Evolutionary conservation across 1,140 invertebrate genomes (phyloP), one percentile per base, ranked within the genome.

Genomic region (Neodiprion pinetum): DNA sequence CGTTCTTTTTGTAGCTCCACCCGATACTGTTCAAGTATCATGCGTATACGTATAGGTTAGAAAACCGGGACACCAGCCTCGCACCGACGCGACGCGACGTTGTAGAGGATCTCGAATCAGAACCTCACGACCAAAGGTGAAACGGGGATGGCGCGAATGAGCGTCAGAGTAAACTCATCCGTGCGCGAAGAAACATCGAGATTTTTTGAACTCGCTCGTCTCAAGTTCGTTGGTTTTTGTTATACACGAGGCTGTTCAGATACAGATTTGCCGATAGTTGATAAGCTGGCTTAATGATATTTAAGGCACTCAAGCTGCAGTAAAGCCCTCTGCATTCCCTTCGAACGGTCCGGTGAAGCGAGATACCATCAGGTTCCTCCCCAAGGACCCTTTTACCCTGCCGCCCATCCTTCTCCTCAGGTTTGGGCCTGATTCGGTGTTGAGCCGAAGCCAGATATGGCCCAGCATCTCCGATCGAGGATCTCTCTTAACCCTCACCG

Each of bases 271-370:
- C 77, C 72, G 77, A 78, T 78, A 78, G 69, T 75, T 76, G 77
- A 78, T 78, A 78, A 78, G 74, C 74, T 71, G 75, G 75, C 76
- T 73, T 78, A 78, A 78, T 78, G 77, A 78, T 78, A 78, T 78
- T 78, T 78, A 78, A 78, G 77, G 74, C 77, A 76, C 70, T 73
- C 66, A 70, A 70, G 75, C 66, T 69, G 77, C 77, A 78, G 76
- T 78, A 78, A 78, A 78, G 74, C 74, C 75, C 67, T 75, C 71
- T 76, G 75, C 75, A 78, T 78, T 78, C 77, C 75, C 75, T 74
- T 75, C 76, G 75, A 78, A 78, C 77, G 74, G 76, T 78, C 76
- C 67, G 77, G 73, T 61, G 53, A 61, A 61, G 11, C 8, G 53
- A 61, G 53, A 61, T 61, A 61, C 53, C 11, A 61, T 61, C 53